Conservation (phyloP, 2,888 invertebrate species). For the Girardia tigrina region DNA sequence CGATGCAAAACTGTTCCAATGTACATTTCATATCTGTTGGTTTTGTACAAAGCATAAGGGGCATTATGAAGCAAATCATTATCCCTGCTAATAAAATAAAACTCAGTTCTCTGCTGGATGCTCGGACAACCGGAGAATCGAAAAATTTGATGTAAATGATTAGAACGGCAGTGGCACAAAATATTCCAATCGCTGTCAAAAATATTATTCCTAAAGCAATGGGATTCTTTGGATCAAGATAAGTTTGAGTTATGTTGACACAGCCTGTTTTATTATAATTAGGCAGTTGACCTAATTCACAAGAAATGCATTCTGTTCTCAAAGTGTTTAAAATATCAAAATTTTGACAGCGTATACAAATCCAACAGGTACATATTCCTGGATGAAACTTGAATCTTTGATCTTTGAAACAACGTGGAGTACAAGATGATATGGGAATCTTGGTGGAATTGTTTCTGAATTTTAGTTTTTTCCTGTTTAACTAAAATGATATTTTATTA, state of each 20-base stretch:
- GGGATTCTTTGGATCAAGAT: constrained; percentile 58
- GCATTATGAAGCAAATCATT: constrained; percentile 47
- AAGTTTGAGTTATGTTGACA: constrained; percentile 52
- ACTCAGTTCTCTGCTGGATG: constrained; percentile 51
- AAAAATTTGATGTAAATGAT: constrained; percentile 47
- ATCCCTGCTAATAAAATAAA: constrained; percentile 49
- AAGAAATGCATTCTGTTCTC: constrained; percentile 70
- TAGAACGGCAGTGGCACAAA: constrained; percentile 45
- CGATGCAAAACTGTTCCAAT: constrained; percentile 49
- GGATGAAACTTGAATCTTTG: constrained; percentile 19
- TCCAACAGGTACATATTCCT: constrained; percentile 42
- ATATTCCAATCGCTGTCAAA: constrained; percentile 48
- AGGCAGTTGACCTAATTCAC: constrained; percentile 67
- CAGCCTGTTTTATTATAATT: constrained; percentile 59
- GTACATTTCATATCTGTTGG: constrained; percentile 49
- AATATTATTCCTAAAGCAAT: constrained; percentile 87
- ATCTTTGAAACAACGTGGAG: constrained; percentile 4
- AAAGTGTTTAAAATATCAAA: constrained; percentile 56
- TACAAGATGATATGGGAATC: constrained; percentile 24
- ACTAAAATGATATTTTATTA: background rate
- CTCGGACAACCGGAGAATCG: constrained; percentile 51
- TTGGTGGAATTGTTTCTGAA: background rate
- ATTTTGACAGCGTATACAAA: constrained; percentile 61
- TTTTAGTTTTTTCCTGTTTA: constrained; percentile 25
- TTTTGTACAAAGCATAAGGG: constrained; percentile 48